These are phyloP conservation scores for Discoglossus pictus DNA, from an alignment of 2,797 vertebrate genomes.

Conservation along the genomic window DNA sequence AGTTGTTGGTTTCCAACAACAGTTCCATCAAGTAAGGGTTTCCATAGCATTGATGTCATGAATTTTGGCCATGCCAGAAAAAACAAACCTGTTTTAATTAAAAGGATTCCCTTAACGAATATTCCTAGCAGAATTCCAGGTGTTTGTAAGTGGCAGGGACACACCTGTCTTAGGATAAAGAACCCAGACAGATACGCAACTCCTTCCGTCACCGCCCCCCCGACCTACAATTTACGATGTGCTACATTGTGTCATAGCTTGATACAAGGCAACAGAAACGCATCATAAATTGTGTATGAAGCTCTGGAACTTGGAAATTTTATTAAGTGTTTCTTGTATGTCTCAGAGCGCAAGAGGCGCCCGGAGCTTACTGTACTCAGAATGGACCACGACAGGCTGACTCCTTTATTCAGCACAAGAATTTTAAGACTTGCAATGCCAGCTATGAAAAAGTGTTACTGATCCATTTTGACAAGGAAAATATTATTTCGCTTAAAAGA, in stretches of 20 bases:
- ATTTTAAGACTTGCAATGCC: too few relatives aligned
- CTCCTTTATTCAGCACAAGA: too few relatives aligned
- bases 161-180: constrained; percentile 28
- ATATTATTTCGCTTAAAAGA: too few relatives aligned
- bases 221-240: constrained; percentile 33
- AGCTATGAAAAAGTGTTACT: too few relatives aligned
- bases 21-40: constrained; percentile 11
- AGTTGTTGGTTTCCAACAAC: constrained; percentile 4
- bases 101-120: constrained; percentile 23
- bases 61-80: constrained; percentile 31
- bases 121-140: constrained; percentile 20
- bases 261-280: constrained; percentile 40
- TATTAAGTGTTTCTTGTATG: constrained; percentile 34
- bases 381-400: too few relatives aligned
- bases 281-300: constrained; percentile 24
- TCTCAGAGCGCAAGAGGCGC: constrained; percentile 13
- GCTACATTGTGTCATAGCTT: constrained; percentile 44
- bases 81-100: constrained; percentile 35
- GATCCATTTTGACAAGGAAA: too few relatives aligned
- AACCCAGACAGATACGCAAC: constrained; percentile 31
- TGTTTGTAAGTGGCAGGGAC: constrained; percentile 19
- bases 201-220: constrained; percentile 12
- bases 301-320: constrained; percentile 18
- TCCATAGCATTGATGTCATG: constrained; percentile 38
- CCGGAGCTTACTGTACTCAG: neutral